Conservation (phyloP, 2,888 invertebrate species). For the Sceliomorpha sp. region DNA sequence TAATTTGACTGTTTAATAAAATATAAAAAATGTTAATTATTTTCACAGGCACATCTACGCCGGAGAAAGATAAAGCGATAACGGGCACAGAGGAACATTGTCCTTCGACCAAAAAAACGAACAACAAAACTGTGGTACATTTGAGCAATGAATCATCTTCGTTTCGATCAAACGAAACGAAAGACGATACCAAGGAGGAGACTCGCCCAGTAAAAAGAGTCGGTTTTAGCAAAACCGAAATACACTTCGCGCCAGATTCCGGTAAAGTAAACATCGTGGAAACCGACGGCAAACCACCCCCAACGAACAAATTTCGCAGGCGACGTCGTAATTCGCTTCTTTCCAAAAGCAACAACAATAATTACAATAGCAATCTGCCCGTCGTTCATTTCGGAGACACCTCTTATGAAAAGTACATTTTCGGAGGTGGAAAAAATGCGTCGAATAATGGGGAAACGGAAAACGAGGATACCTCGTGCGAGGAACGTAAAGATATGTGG, state of each 20-base stretch:
- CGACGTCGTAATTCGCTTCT: conserved; percentile 81
- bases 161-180: conserved; percentile 16
- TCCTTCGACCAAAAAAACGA: conserved; percentile 10
- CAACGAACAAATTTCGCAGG: conserved; percentile 89
- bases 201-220: conserved; percentile 85
- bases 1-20: too few relatives aligned
- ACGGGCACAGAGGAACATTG: too few relatives aligned
- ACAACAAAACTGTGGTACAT: conserved; percentile 59
- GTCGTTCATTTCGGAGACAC: conserved; percentile 86
- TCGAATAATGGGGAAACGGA: conserved; percentile 7
- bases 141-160: conserved; percentile 41
- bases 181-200: conserved; percentile 26
- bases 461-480: neutral
- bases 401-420: conserved; percentile 79
- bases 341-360: conserved; percentile 24
- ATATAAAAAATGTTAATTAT: too few relatives aligned
- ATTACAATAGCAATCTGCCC: conserved; percentile 79
- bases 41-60: too few relatives aligned
- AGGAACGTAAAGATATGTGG: conserved; percentile 11
- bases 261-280: conserved; percentile 93
- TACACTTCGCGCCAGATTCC: conserved; percentile 92
- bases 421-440: conserved; percentile 62
- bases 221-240: conserved; percentile 93
- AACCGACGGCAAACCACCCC: conserved; percentile 92
- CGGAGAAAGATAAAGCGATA: too few relatives aligned